A percentile compares a stretch with the other conserved stretches of the same genome.
phyloP scores from a whole-genome alignment of 2,888 invertebrate species.

The Dilophus febrilis region DNA sequence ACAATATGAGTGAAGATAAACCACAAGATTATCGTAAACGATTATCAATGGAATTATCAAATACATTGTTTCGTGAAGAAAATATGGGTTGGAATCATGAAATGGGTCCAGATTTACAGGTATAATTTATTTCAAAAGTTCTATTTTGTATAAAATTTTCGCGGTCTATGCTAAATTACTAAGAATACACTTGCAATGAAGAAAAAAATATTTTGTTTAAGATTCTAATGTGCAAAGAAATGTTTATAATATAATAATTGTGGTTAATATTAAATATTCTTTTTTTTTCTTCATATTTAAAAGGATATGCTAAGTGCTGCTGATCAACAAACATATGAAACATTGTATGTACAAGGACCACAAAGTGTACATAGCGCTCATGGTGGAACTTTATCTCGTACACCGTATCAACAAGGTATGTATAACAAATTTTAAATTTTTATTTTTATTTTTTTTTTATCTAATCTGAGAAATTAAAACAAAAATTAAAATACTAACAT shows the following conservation, averaged over 20 bases:
- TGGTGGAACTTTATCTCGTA: conserved; percentile 43
- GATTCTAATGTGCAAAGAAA: no score
- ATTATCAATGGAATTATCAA: conserved; percentile 87
- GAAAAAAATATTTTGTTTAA: no score
- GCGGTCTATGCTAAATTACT: background rate
- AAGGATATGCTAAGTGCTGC: conserved; percentile 63
- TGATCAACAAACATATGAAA: conserved; percentile 43
- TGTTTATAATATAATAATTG: no score
- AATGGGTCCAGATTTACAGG: conserved; percentile 80
- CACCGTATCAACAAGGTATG: conserved; percentile 76
- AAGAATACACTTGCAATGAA: no score
- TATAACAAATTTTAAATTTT: no score
- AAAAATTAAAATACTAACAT: no score
- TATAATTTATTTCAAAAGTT: conserved; percentile 19
- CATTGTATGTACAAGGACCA: conserved; percentile 82
- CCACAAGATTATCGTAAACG: conserved; percentile 96
- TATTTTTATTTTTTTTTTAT: no score
- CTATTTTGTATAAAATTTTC: no score
- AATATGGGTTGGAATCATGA: conserved; percentile 69
- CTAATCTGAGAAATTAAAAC: no score
- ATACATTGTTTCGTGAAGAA: conserved; percentile 85
- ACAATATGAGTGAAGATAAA: conserved; percentile 97
- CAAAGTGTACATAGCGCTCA: conserved; percentile 71
- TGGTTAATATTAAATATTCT: no score
- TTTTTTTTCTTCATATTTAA: no score